These are phyloP conservation scores for Eurystomus gularis DNA, from an alignment of 2,113 vertebrate genomes.

Conservation along the genomic window DNA sequence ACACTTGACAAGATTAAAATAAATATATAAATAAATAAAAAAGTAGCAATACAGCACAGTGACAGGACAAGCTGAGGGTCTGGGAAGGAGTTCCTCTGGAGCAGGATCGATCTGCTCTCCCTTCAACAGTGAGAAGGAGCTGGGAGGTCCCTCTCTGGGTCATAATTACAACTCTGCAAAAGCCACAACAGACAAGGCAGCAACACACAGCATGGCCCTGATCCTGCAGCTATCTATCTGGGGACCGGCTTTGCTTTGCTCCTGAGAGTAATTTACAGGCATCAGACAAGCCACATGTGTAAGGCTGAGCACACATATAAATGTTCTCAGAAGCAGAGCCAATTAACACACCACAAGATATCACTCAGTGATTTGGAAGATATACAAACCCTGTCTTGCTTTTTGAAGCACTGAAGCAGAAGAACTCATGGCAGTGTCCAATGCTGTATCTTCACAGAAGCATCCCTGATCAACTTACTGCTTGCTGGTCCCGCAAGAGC, in stretches of 20 bases:
- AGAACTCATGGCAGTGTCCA: background rate
- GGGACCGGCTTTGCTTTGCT: slow-evolving; percentile 12
- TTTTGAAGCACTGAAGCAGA: slow-evolving; percentile 25
- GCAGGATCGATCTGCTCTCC: background rate
- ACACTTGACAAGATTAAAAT: background rate
- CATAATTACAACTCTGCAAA: background rate
- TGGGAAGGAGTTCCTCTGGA: background rate
- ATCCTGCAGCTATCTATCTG: slow-evolving; percentile 6
- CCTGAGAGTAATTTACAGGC: slow-evolving; percentile 11
- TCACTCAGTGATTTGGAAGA: slow-evolving; percentile 37
- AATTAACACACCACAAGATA: slow-evolving; percentile 45
- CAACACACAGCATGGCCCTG: background rate
- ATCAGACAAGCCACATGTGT: slow-evolving; percentile 54
- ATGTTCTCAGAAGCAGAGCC: slow-evolving; percentile 49
- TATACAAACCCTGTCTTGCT: background rate
- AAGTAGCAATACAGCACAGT: background rate
- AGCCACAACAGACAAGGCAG: background rate
- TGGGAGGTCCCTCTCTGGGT: background rate
- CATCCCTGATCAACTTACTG: background rate
- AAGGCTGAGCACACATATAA: slow-evolving; percentile 29
- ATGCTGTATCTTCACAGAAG: background rate
- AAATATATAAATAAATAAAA: background rate
- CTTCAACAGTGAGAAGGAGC: background rate
- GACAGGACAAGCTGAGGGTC: background rate
- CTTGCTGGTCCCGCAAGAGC: background rate